Percentiles rank a stretch among this genome's conserved stretches.
phyloP scores from a whole-genome alignment of 2,797 vertebrate genomes.

The Pipistrellus pygmaeus region DNA sequence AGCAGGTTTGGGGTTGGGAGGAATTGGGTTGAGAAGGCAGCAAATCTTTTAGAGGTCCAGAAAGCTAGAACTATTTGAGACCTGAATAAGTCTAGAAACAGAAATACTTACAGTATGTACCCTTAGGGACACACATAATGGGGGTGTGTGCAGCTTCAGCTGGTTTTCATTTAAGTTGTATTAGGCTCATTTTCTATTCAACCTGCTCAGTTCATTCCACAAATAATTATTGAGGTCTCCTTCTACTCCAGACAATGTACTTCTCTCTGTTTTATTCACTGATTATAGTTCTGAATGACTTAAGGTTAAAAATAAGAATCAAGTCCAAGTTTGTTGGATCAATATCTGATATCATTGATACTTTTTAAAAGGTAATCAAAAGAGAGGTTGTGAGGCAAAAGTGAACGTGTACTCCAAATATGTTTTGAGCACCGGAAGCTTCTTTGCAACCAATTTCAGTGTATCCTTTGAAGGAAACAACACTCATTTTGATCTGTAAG shows the following conservation, averaged over 20 bases:
- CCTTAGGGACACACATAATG: neutral
- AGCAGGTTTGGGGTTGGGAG: neutral
- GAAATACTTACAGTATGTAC: neutral
- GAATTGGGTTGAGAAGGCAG: neutral
- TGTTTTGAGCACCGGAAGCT: neutral
- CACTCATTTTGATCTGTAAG: neutral
- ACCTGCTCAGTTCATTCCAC: neutral
- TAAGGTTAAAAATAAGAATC: constrained; percentile 50
- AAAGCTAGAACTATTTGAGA: neutral
- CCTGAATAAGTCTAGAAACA: neutral
- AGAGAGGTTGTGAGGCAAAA: neutral
- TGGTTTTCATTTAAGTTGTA: neutral
- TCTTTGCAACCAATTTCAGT: neutral
- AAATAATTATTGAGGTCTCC: neutral
- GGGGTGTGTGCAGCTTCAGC: neutral
- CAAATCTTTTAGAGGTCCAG: neutral
- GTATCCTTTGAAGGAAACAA: constrained; percentile 5
- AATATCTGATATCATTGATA: constrained; percentile 24
- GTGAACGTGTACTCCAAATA: neutral
- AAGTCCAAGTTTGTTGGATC: constrained; percentile 32
- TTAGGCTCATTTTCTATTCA: neutral
- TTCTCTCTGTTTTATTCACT: constrained; percentile 10
- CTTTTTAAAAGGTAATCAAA: constrained; percentile 51
- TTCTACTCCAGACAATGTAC: neutral
- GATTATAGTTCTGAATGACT: constrained; percentile 32